Evolutionary conservation across 2,888 invertebrate genomes (phyloP).

Genomic region (Gandaritis pyraliata): DNA sequence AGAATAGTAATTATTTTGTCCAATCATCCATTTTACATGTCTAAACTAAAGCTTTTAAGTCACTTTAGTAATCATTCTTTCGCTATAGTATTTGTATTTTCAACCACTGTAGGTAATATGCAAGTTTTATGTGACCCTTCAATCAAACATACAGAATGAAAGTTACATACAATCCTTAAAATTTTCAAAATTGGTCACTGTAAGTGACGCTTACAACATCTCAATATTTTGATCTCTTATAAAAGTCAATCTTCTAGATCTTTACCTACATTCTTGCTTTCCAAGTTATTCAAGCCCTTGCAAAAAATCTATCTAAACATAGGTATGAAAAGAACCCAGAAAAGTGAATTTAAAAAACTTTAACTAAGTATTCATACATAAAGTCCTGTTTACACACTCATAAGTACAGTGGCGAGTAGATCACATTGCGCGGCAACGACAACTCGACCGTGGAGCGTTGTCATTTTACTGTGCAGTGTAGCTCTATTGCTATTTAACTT

Average conservation of each 20-base stretch:
- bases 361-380: neutral
- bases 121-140: no score
- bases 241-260: conserved; percentile 19
- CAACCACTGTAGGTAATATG: no score
- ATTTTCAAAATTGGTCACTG: conserved; percentile 64
- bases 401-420: no score
- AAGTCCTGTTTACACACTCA: no score
- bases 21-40: conserved; percentile 2
- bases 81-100: no score
- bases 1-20: neutral
- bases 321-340: neutral
- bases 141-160: neutral
- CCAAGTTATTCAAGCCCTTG: neutral
- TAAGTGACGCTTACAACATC: conserved; percentile 57
- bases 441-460: no score
- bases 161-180: conserved; percentile 45
- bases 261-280: conserved; percentile 11
- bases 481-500: no score
- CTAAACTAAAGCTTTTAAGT: conserved; percentile 4
- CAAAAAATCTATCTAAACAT: neutral
- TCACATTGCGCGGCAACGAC: no score
- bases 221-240: conserved; percentile 26
- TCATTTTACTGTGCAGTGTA: no score
- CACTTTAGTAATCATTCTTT: neutral
- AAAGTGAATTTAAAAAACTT: neutral